Conservation (phyloP, 2,888 invertebrate species). For the Heliconius sara region DNA sequence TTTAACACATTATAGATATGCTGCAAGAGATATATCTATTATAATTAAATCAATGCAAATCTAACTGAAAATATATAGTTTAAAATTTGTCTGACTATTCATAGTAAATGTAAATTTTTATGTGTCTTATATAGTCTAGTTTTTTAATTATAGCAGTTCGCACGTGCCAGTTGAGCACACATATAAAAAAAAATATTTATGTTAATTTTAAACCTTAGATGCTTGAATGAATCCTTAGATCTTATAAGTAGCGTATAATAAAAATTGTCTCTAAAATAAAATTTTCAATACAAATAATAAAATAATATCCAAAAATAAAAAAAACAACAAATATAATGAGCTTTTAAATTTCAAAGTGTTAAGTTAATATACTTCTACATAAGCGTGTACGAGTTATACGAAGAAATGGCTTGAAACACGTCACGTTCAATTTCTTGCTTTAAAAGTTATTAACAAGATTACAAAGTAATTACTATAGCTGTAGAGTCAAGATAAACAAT, state of each 20-base stretch:
- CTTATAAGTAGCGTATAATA: not conserved
- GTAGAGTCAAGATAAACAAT: slow-evolving; percentile 13
- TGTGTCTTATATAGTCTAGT: too few species aligned
- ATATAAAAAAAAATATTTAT: not conserved
- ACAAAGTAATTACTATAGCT: slow-evolving; percentile 14
- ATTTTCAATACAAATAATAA: not conserved
- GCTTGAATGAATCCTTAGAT: too few species aligned
- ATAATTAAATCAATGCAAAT: not conserved
- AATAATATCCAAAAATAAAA: not conserved
- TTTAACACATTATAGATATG: not conserved
- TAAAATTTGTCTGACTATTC: not conserved
- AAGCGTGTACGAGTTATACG: not conserved
- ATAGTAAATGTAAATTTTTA: not conserved
- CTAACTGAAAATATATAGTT: not conserved
- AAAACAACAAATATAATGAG: too few species aligned
- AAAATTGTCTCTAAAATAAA: not conserved
- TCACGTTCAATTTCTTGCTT: slow-evolving; percentile 20
- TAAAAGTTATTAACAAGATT: slow-evolving; percentile 17
- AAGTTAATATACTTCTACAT: not conserved
- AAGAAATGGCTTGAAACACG: slow-evolving; percentile 6
- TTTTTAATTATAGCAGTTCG: too few species aligned
- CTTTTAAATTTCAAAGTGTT: not conserved
- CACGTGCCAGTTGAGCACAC: too few species aligned
- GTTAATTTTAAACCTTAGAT: too few species aligned
- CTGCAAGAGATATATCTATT: not conserved